Evolutionary conservation across 1,140 invertebrate genomes (phyloP).

Genomic region (Cydia fagiglandana): DNA sequence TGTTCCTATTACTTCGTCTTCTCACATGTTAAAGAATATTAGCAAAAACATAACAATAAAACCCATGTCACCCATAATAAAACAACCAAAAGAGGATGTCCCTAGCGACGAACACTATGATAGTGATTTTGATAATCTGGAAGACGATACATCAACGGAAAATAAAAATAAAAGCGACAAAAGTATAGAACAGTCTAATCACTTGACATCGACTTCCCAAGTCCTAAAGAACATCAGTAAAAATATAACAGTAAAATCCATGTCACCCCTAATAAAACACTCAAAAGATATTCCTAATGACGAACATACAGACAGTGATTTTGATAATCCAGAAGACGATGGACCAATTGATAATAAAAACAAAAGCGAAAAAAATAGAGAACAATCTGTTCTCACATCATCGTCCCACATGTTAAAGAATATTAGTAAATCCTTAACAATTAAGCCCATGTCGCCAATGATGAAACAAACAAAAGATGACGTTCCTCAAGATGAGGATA

Average conservation of each 20-base stretch:
- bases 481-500: not conserved
- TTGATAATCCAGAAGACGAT: not conserved
- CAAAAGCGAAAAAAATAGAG: not conserved
- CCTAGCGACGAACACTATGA: slow-evolving; percentile 33
- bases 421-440: slow-evolving; percentile 11
- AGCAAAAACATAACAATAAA: slow-evolving; percentile 54
- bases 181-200: not conserved
- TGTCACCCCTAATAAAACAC: slow-evolving; percentile 1
- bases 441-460: slow-evolving; percentile 3
- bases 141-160: not conserved
- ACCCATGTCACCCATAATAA: slow-evolving; percentile 40
- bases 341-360: not conserved
- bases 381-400: not conserved
- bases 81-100: slow-evolving; percentile 36
- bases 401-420: not conserved
- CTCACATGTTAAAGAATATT: slow-evolving; percentile 45
- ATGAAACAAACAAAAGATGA: not conserved
- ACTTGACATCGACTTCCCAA: not conserved
- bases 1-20: not conserved
- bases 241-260: slow-evolving; percentile 26
- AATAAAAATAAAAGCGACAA: not conserved
- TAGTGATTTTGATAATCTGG: not conserved
- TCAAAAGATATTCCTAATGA: not conserved
- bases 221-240: slow-evolving; percentile 1
- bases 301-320: not conserved